Conservation (phyloP, 2,797 vertebrate species). For the Urosaurus nigricauda region DNA sequence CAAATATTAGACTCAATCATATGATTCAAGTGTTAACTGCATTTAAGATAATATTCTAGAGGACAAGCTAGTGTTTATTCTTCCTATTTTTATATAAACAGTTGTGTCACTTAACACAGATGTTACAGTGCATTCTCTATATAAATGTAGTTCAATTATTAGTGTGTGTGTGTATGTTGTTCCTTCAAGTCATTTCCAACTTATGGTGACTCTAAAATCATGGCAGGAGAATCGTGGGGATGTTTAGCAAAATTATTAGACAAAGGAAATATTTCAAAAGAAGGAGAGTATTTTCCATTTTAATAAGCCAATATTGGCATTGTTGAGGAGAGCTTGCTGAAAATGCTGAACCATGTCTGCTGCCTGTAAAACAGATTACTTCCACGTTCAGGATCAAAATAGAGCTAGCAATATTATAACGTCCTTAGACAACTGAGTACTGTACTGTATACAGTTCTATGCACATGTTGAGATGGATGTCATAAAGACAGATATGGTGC, state of each 20-base stretch:
- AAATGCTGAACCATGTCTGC: neutral
- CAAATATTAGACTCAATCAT: too few relatives aligned
- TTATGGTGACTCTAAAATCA: too few relatives aligned
- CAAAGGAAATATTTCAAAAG: neutral
- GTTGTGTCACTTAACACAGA: too few relatives aligned
- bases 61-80: too few relatives aligned
- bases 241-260: neutral
- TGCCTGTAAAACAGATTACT: neutral
- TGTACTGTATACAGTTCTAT: neutral
- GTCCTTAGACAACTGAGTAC: neutral
- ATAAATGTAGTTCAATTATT: neutral
- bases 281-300: neutral
- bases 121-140: too few relatives aligned
- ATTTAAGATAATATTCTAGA: too few relatives aligned
- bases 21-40: too few relatives aligned
- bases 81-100: too few relatives aligned
- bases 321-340: neutral
- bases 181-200: too few relatives aligned
- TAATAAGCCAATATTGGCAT: neutral
- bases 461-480: neutral
- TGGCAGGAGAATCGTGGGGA: too few relatives aligned
- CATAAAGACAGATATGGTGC: neutral
- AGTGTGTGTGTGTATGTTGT: too few relatives aligned
- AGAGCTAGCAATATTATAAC: neutral
- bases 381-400: neutral